Evolutionary conservation across 2,797 vertebrate genomes (phyloP), one percentile per base, ranked within the genome.

Genomic region (Gadopsis bispinosus): DNA sequence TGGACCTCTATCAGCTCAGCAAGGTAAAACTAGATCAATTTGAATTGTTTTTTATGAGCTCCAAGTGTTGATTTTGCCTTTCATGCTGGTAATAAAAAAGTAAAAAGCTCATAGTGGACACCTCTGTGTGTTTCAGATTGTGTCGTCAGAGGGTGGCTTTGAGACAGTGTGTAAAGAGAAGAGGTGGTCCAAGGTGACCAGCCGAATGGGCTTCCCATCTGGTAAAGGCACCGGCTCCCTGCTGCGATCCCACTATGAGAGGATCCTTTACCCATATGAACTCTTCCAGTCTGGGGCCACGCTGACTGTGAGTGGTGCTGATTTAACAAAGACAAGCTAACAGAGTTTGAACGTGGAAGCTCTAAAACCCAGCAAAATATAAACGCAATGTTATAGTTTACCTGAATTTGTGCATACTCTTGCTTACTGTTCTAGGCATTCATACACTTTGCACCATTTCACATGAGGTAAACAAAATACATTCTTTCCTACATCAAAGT

Each of bases 181-280:
- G 92, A 95, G 95, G 20, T 99, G 98, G 98, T 97, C 98, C 71
- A 98, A 97, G 90, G 97, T 99, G 85, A 95, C 97, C 35, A 95
- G 93, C 78, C 96, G 97, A 3, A 97, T 99, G 95, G 97, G 97
- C 61, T 99, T 97, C 88, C 95, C 97, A n/a, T 89, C 96, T 0
- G 98, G 98, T 65, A 99, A 96, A 93, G 97, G 97, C 84, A 96
- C 94, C 0, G 97, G 97, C 1, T 97, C 98, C 0, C 88, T 99
- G 66, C 93, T 99, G 55, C 98, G 98, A 79, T 96, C 97, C 20
- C 98, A 99, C 85, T 99, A 98, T 55, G 97, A 99, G 86, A 95
- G 96, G 82, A 97, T 99, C 89, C 96, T 99, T 11, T 99, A 99
- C 90, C 98, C 98, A 0, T 99, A 99, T 2, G 98, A 99, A 78